Conservation (phyloP, 2,888 invertebrate genomes). For the Drosophila nr. fundita region DNA sequence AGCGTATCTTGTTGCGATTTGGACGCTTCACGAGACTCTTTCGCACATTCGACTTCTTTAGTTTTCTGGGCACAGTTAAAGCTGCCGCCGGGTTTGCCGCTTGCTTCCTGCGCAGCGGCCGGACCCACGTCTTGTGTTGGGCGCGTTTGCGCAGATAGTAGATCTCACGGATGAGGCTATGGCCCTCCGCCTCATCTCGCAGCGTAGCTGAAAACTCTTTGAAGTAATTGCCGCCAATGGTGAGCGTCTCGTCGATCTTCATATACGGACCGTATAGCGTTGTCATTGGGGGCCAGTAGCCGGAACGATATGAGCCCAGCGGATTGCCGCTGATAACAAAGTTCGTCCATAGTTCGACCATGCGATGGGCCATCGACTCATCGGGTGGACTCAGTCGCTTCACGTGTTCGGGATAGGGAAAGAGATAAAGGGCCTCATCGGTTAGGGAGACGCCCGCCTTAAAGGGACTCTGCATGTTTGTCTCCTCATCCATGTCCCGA, state of each 20-base stretch:
- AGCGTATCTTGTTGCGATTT: constrained; percentile 72
- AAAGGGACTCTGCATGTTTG: constrained; percentile 84
- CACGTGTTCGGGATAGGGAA: constrained; percentile 84
- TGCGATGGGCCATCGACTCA: constrained; percentile 83
- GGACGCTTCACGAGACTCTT: constrained; percentile 71
- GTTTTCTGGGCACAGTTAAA: constrained; percentile 20
- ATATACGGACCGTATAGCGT: constrained; percentile 84
- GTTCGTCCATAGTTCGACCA: constrained; percentile 85
- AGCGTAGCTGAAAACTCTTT: constrained; percentile 82
- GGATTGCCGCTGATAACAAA: constrained; percentile 84
- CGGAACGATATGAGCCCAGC: constrained; percentile 71
- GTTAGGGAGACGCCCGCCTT: constrained; percentile 86
- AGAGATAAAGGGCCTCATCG: constrained; percentile 87
- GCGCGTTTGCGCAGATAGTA: constrained; percentile 72
- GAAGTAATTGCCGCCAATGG: constrained; percentile 82
- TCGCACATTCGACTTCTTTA: constrained; percentile 45
- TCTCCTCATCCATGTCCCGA: constrained; percentile 83
- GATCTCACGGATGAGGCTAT: constrained; percentile 74
- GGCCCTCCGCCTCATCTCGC: constrained; percentile 77
- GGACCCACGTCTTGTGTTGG: constrained; percentile 34
- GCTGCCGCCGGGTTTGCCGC: background rate
- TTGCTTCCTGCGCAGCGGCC: constrained; percentile 49
- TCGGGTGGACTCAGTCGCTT: constrained; percentile 83
- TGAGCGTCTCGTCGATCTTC: constrained; percentile 82
- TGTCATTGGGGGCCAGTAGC: constrained; percentile 84